Conservation (phyloP, 2,888 invertebrate genomes). For the Volucella inflata region DNA sequence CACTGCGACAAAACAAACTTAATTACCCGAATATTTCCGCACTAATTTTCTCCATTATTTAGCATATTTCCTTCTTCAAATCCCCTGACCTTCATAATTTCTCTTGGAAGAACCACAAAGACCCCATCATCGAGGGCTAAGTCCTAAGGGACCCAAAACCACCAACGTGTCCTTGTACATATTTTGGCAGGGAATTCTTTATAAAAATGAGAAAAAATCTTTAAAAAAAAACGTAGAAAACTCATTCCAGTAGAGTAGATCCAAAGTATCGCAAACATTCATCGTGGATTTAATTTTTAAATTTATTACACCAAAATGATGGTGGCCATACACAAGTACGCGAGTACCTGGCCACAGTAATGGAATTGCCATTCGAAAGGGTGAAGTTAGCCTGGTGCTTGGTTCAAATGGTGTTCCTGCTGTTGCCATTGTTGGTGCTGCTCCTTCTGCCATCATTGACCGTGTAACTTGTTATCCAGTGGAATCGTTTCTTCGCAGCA, state of each 20-base stretch:
- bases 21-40: constrained; percentile 59
- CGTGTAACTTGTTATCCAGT: constrained; percentile 59
- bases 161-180: neutral
- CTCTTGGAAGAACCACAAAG: constrained; percentile 61
- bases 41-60: constrained; percentile 60
- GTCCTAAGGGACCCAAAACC: neutral
- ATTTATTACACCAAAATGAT: constrained; percentile 65
- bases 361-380: constrained; percentile 62
- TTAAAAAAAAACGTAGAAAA: neutral
- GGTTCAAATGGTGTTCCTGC: neutral
- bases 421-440: constrained; percentile 9
- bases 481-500: constrained; percentile 46
- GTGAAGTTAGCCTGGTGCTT: constrained; percentile 18
- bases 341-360: constrained; percentile 40
- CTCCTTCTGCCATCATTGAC: constrained; percentile 40
- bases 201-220: neutral
- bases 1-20: constrained; percentile 20
- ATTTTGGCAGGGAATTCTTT: neutral
- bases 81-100: constrained; percentile 65
- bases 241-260: constrained; percentile 30
- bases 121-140: neutral
- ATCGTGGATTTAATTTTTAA: constrained; percentile 66
- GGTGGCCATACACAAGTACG: neutral
- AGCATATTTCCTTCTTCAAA: constrained; percentile 28
- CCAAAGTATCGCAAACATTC: constrained; percentile 61